Percentiles rank a stretch among this genome's conserved stretches.
phyloP scores from a whole-genome alignment of 2,113 vertebrate genomes.

The Phalacrocorax aristotelis region DNA sequence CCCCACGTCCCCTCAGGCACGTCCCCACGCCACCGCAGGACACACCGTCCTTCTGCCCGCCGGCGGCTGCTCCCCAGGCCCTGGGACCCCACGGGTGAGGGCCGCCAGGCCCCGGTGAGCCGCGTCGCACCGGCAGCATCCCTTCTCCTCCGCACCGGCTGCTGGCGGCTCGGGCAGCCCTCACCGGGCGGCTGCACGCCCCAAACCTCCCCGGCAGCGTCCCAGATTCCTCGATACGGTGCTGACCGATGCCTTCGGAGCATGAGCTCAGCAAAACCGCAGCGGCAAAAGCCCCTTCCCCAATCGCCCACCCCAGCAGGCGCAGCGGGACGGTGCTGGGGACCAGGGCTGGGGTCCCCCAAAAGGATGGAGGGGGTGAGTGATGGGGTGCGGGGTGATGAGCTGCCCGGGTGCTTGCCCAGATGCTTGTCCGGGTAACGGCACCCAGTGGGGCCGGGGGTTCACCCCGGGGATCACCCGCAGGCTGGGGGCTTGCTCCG shows the following conservation, averaged over 20 bases:
- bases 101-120: background rate
- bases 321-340: background rate
- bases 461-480: background rate
- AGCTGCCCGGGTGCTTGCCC: background rate
- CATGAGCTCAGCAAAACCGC: conserved; percentile 46
- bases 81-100: background rate
- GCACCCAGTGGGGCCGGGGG: background rate
- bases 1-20: background rate
- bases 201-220: background rate
- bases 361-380: background rate
- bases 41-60: background rate
- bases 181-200: background rate
- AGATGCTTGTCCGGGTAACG: background rate
- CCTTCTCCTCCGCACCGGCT: background rate
- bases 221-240: background rate
- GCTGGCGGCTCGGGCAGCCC: background rate
- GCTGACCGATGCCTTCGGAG: background rate
- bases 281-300: background rate
- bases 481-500: background rate
- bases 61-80: background rate
- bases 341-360: background rate
- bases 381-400: background rate
- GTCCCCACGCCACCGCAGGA: conserved; percentile 34
- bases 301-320: background rate
- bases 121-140: background rate